Base-by-base conservation (phyloP, 2,113 vertebrate genomes). In the Mohoua ochrocephala region DNA sequence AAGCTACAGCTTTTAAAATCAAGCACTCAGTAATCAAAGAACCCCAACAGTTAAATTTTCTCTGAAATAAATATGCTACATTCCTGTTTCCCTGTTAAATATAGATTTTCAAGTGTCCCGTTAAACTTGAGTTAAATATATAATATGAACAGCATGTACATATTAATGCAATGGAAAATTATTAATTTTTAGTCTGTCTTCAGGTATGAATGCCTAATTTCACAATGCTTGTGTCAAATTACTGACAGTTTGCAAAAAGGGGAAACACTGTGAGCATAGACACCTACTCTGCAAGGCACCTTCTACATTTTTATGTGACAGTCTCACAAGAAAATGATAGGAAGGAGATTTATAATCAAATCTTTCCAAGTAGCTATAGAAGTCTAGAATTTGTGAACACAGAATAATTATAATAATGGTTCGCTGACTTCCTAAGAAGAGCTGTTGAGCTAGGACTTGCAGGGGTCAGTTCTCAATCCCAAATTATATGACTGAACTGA, bases 1-100 rank as follows among this genome's bases (percentile, higher is more conserved):
- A 95, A 96, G 63, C 41, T 91, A 65, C 81, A 87, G 75, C 87
- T 89, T 87, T 91, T 87, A 91, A 96, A 96, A 96, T 95, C 65
- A 95, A 93, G 84, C 77, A 95, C 93, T 95, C 61, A 81, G 93
- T 85, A 97, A 97, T 97, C 96, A 97, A 96, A 91, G 90, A 88
- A 93, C 67, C 30, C 77, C 87, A 83, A 94, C 37, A 96, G 77
- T 95, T 96, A 89, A 78, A 95, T 77, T 91, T 96, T 80, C 67
- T 83, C 91, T 74, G 71, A 93, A 96, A 74, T 87, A 90, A 94
- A 96, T 77, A 63, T 33, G 37, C 93, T 82, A 61, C 45, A 94
- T 89, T 89, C 50, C 81, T 73, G 42, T 91, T 96, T 87, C 75
- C 73, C 61, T 91, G 84, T 83, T 97, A 97, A 97, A 96, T 95